Conservation (phyloP, 2,113 vertebrate species). For the Odocoileus hemionus region DNA sequence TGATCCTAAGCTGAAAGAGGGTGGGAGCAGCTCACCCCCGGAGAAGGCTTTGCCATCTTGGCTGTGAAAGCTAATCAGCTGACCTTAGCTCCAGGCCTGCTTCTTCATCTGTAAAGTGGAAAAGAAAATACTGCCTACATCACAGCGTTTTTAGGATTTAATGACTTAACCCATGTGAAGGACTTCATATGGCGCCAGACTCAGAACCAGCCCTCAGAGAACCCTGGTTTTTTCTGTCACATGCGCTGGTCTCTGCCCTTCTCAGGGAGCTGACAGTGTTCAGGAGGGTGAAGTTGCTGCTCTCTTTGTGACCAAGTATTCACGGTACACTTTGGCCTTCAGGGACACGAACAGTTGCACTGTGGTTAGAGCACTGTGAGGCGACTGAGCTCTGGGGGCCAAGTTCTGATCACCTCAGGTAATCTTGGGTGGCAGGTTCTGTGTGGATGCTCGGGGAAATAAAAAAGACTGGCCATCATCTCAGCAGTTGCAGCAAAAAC, state of each 20-base stretch:
- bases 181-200: neutral
- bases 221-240: neutral
- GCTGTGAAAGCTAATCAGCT: neutral
- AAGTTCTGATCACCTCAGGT: neutral
- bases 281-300: neutral
- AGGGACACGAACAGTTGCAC: neutral
- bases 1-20: neutral
- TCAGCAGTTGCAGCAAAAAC: neutral
- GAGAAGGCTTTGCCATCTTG: neutral
- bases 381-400: neutral
- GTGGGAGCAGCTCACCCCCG: neutral
- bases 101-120: neutral
- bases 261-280: neutral
- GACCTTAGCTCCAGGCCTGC: neutral
- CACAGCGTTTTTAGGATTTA: neutral
- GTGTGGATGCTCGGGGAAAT: neutral
- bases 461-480: neutral
- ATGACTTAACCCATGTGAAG: neutral
- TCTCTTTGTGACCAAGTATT: neutral
- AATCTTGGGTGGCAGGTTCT: neutral
- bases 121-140: neutral
- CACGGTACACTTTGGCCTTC: neutral
- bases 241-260: neutral
- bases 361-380: neutral
- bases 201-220: neutral